Evolutionary conservation across 2,113 vertebrate genomes (phyloP), one percentile per base, ranked within the genome.

Genomic region (Indicator indicator): DNA sequence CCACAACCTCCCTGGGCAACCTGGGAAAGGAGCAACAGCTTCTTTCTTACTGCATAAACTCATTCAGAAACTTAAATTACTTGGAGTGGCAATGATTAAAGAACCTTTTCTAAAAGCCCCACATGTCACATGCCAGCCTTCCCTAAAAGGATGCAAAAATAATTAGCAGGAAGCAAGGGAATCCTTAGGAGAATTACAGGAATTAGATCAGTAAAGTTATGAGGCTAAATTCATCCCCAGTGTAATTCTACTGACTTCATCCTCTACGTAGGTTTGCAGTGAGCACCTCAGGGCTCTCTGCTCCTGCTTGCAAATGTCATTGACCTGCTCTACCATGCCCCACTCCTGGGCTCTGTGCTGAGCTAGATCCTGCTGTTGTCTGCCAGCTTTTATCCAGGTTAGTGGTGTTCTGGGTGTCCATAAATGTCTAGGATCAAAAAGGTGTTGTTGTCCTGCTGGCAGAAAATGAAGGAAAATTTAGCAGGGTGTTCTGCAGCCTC

Each of bases 131-230:
- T 5, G 2, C 62, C 71, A 85, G 28, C 14, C 50, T 92, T 87
- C 84, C 83, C 62, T 92, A 96, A 94, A 92, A 93, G 95, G 94
- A 95, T 88, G 73, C 73, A 94, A 92, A 94, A 97, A 96, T 96
- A 97, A 97, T 97, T 96, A 96, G 91, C 76, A 96, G 94, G 84
- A 97, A 94, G 91, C 73, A 88, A 70, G 63, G 75, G 77, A 96
- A 95, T 91, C 80, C 90, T 83, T 91, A 60, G 40, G 96, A 94
- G 95, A 93, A 83, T 95, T 90, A 88, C 78, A 90, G 79, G 67
- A 97, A 97, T 94, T 94, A 94, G 90, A 93, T 91, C 91, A 84
- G 93, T 89, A 89, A 96, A 93, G 92, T 93, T 90, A 90, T 81
- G 88, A 97, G 93, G 89, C 38, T 90, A 90, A 97, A 93, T 90